Evolutionary conservation across 1,140 invertebrate genomes (phyloP).

Genomic region (Pseudachorutes palmiensis): DNA sequence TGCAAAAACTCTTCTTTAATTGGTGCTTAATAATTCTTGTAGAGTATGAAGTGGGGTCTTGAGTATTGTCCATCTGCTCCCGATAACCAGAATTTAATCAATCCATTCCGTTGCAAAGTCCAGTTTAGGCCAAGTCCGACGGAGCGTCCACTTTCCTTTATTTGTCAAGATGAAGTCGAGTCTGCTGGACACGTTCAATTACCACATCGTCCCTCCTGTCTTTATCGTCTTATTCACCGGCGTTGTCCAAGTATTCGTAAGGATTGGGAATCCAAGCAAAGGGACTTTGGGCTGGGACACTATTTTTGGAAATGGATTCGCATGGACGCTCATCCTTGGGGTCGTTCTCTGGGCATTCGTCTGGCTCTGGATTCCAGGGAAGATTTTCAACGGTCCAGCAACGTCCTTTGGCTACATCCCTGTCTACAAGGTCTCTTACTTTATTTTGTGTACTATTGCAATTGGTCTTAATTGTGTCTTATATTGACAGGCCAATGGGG

Average conservation of each 20-base stretch:
- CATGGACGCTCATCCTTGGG: conserved; percentile 40
- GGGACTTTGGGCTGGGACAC: not conserved
- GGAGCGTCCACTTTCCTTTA: too few species aligned
- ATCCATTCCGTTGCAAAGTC: too few species aligned
- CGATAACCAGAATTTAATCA: too few species aligned
- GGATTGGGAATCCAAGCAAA: conserved; percentile 37
- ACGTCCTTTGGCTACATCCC: conserved; percentile 48
- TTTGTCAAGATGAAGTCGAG: too few species aligned
- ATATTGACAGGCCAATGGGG: conserved; percentile 47
- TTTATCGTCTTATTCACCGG: conserved; percentile 43
- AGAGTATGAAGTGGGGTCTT: too few species aligned
- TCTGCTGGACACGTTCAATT: conserved; percentile 25
- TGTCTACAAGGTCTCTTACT: conserved; percentile 43
- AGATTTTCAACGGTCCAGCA: conserved; percentile 46
- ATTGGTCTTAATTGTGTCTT: too few species aligned
- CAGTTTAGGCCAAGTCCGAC: too few species aligned
- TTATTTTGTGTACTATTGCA: too few species aligned
- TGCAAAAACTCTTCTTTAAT: too few species aligned
- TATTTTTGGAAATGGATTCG: conserved; percentile 40
- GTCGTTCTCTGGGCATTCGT: conserved; percentile 42
- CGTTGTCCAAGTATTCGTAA: conserved; percentile 40
- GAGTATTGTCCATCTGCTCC: too few species aligned
- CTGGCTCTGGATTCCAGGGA: conserved; percentile 45
- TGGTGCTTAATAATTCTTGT: too few species aligned
- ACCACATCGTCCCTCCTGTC: conserved; percentile 42